These are phyloP conservation scores for Apis laboriosa DNA, from an alignment of 1,140 invertebrate species.

Conservation along the genomic window DNA sequence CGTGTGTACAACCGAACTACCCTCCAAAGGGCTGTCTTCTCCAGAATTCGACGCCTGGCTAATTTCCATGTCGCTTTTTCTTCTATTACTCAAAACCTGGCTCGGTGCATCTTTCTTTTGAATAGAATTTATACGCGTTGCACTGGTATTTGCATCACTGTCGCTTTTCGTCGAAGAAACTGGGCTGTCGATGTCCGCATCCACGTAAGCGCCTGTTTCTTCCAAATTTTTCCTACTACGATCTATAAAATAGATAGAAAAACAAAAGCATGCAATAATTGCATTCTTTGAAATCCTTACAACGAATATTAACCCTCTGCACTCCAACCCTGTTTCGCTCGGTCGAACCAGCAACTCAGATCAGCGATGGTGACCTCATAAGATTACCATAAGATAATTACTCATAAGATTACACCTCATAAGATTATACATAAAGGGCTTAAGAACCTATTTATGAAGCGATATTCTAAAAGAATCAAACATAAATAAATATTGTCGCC, in stretches of 20 bases:
- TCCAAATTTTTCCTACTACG: constrained; percentile 62
- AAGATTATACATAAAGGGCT: too few relatives aligned
- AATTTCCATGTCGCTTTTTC: constrained; percentile 80
- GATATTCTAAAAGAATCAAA: too few relatives aligned
- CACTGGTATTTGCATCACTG: constrained; percentile 38
- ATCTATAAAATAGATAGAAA: constrained; percentile 45
- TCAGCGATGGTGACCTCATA: too few relatives aligned
- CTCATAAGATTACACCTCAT: too few relatives aligned
- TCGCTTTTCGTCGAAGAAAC: constrained; percentile 62
- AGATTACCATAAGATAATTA: too few relatives aligned
- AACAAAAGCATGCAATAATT: background rate
- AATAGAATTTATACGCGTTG: background rate
- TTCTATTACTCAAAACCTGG: constrained; percentile 67
- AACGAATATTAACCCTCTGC: background rate
- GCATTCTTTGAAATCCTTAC: background rate
- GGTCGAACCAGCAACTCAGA: too few relatives aligned
- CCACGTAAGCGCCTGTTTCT: constrained; percentile 50
- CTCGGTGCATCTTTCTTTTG: constrained; percentile 56
- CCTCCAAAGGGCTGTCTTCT: constrained; percentile 81
- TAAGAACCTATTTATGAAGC: too few relatives aligned
- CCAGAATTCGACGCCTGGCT: constrained; percentile 83
- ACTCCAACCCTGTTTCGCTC: too few relatives aligned
- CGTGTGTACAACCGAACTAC: constrained; percentile 83
- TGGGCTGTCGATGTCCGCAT: constrained; percentile 59
- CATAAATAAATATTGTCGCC: too few relatives aligned